A percentile compares a stretch with the other conserved stretches of the same genome.
These are phyloP conservation scores for Puntigrus tetrazona DNA, from an alignment of 2,113 vertebrate species.

Conservation along the genomic window DNA sequence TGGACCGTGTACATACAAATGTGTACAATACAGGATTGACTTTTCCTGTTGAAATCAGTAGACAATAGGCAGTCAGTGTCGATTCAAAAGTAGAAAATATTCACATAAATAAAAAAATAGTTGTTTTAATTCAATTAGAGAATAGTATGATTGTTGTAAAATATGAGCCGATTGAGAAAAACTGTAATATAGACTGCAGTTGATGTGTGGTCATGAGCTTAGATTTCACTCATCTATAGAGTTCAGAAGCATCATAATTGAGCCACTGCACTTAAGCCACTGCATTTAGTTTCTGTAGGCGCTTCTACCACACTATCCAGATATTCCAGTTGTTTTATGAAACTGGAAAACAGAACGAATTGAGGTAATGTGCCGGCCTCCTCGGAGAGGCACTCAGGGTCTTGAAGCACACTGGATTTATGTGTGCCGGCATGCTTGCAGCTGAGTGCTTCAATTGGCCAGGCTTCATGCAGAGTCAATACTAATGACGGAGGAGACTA, in stretches of 20 bases:
- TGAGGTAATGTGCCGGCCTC: slow-evolving; percentile 43
- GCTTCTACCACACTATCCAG: not conserved
- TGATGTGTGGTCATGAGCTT: not conserved
- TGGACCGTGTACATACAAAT: not conserved
- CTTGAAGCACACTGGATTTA: slow-evolving; percentile 52
- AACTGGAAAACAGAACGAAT: slow-evolving; percentile 41
- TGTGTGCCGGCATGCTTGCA: slow-evolving; percentile 48
- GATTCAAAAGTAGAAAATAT: too few relatives aligned
- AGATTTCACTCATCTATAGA: not conserved
- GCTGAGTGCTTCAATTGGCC: slow-evolving; percentile 57
- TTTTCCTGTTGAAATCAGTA: not conserved
- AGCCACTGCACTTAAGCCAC: not conserved
- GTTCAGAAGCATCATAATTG: not conserved
- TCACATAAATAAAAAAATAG: too few relatives aligned
- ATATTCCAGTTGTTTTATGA: slow-evolving; percentile 27
- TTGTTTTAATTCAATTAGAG: not conserved
- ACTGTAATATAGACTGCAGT: not conserved
- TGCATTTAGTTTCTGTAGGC: not conserved
- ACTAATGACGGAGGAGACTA: slow-evolving; percentile 59
- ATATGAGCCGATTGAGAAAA: not conserved
- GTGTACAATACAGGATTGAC: not conserved
- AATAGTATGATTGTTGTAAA: not conserved
- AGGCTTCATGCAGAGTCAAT: slow-evolving; percentile 57
- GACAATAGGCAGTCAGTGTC: not conserved
- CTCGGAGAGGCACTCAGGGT: slow-evolving; percentile 41